Conservation (phyloP, 2,113 vertebrate genomes). For the Serinus canaria region DNA sequence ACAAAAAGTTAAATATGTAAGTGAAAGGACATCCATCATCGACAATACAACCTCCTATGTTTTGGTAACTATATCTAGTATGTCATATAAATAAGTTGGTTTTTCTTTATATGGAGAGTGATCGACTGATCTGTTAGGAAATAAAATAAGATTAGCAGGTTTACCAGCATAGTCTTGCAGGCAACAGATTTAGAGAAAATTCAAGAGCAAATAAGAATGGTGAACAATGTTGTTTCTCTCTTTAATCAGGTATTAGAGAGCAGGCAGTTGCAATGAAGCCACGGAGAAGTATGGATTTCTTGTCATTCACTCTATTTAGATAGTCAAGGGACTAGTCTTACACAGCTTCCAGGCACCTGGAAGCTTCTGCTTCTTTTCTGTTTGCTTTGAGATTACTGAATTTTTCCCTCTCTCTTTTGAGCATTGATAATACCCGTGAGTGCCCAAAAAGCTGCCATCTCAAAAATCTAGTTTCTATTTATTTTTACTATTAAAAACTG, state of each 20-base stretch:
- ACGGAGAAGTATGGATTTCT: background rate
- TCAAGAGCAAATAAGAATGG: background rate
- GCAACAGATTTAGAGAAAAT: background rate
- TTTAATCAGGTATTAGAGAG: background rate
- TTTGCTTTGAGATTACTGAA: background rate
- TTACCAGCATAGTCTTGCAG: background rate
- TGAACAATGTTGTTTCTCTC: background rate
- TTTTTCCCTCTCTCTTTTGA: background rate
- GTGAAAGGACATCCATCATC: background rate
- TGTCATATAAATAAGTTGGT: rapidly evolving
- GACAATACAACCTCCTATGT: background rate
- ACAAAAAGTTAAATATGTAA: background rate
- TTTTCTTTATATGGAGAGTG: background rate
- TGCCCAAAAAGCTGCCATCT: background rate
- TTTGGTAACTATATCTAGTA: background rate
- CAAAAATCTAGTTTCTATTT: background rate
- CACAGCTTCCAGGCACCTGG: background rate
- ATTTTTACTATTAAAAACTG: constrained; percentile 10
- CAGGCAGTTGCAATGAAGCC: background rate
- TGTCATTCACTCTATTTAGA: background rate
- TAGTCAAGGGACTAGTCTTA: background rate
- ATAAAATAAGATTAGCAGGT: background rate
- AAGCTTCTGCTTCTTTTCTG: background rate
- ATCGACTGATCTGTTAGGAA: background rate
- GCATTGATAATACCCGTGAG: background rate